Base-by-base conservation (phyloP, 2,797 vertebrate genomes). In the Pseudocheirus occidentalis region DNA sequence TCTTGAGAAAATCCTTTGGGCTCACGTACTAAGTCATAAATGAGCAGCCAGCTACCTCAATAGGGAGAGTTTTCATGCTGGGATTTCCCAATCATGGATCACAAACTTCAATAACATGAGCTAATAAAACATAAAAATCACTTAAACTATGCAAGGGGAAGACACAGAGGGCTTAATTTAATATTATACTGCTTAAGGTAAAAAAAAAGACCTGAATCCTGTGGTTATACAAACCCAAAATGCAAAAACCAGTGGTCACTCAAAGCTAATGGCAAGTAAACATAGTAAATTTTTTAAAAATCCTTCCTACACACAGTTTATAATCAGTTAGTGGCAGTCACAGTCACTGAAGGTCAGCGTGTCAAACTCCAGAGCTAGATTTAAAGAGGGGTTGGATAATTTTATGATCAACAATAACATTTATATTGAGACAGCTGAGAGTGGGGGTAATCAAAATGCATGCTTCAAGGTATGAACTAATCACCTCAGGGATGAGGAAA, bases 211-310 rank as follows among this genome's bases (percentile, higher is more conserved):
- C 5, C 34, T 94, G 31, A 57, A 58, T 94, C 90, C 10, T 58
- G 1, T 92, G 52, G 90, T 92, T 90, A 90, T 57, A 24, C 55
- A 54, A 56, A 62, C 95, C 94, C 92, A 93, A 16, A 57, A 96
- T 95, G 54, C 58, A 81, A 95, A 55, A 95, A 58, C 52, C 31
- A 29, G n/a, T 24, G 81, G 54, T 95, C 92, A 94, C 3, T 40
- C 46, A 81, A n/a, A 96, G 27, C 55, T 59, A 62, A 94, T 56
- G 40, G 34, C 24, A 92, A 96, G n/a, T 93, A 90, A 95, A 93
- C 50, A 95, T 93, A 95, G 93, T 91, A 96, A 11, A 92, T 27
- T 87, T 46, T 46, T 40, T 40, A 66, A 90, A 90, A 90, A 94
- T 57, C 58, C 95, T 93, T 97, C 93, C 58, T 95, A 57, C 90